Base-by-base conservation (phyloP, 1,140 invertebrate species). In the Zelostemma sp. region DNA sequence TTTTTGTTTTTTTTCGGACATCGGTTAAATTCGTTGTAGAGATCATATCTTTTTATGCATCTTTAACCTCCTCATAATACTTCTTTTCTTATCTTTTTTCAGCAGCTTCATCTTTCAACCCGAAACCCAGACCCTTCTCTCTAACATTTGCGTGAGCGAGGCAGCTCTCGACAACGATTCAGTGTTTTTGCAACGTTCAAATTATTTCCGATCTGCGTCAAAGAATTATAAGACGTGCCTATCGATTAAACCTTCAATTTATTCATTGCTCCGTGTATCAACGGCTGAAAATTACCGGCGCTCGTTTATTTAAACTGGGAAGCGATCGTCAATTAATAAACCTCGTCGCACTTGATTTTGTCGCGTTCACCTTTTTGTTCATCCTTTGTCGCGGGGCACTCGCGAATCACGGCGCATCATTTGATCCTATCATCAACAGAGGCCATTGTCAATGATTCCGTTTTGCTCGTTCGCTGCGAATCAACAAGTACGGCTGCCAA, bases 51-150 rank as follows among this genome's bases (percentile, higher is more conserved):
- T 47, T 47, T 47, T 12, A 21, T 47, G 43, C 51, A 65, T 62
- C 60, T 68, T 17, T 62, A 61, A 60, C 69, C 61, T 62, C 57
- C 46, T 71, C 65, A 82, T 82, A 81, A 81, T 79, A 79, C 73
- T 80, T 86, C 79, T 81, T 86, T 84, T 85, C 81, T 82, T 86
- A 81, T 84, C 80, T 82, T 74, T 86, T 89, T 89, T 86, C 89
- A 89, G 88, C 88, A 80, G 83, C 81, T 83, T 86, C 85, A 83
- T 87, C 88, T 79, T 90, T 89, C 86, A 90, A 89, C 85, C 81
- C 87, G 68, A 88, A 88, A 84, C 88, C 88, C 63, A 81, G 87
- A 84, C 89, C 88, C 49, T 89, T 90, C 79, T 88, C 88, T 85
- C 82, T 88, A 75, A 82, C 84, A 75, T 80, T 86, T 77, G 83